Base-by-base conservation (phyloP, 2,113 vertebrate genomes). In the Scolopax mira region DNA sequence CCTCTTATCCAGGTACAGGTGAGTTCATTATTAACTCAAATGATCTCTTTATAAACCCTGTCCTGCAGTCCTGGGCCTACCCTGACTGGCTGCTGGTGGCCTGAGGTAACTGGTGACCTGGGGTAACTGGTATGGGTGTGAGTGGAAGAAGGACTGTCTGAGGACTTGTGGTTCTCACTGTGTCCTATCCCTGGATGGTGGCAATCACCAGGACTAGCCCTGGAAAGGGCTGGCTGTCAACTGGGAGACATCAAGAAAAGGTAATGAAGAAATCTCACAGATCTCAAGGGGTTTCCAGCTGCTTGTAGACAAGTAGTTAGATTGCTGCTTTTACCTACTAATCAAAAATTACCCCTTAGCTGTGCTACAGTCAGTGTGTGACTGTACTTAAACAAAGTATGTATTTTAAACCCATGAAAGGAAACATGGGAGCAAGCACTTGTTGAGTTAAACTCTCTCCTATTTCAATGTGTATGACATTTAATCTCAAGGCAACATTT, bases 261-360 rank as follows among this genome's bases (percentile, higher is more conserved):
- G 13, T 8, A 27, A 39, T 6, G 48, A 21, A 12, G 66, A 5
- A 19, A 14, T 18, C 33, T 30, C 13, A 1, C 0, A 1, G 48
- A 28, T 10, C n/a, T 58, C 3, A 12, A 37, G 51, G 65, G 60
- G 41, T 25, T 94, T n/a, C 41, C 60, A 66, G 69, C 8, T 33
- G 81, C 65, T 49, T 42, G n/a, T 2, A 27, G 27, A 35, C 18
- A 46, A 74, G 31, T 3, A 24, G 51, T 19, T 75, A 65, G 18
- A 9, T 46, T 41, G 28, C 25, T 67, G 0, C 61, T 78, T 44
- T 46, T 60, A 67, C 61, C 25, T 58, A 8, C 39, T 72, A 18
- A 41, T 42, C 10, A 25, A 42, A 74, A 67, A 17, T 21, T 54
- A 31, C 37, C 37, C 49, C 52, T 48, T 30, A 49, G 69, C 72